phyloP scores from a whole-genome alignment of 2,797 vertebrate species.

The Varecia variegata region DNA sequence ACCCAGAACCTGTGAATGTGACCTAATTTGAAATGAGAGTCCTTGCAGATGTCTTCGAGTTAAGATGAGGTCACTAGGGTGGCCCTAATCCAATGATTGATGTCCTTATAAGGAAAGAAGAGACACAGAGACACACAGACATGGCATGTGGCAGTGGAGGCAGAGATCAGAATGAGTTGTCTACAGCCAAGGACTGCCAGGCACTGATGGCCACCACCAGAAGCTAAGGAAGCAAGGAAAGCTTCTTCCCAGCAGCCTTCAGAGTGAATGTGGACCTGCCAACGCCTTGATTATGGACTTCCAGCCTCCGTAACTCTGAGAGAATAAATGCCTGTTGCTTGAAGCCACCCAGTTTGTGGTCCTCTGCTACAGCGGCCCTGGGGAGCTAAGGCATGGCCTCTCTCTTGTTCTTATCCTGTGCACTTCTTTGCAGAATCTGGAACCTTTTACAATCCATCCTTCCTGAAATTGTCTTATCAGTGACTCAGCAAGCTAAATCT shows the following conservation, averaged over 20 bases:
- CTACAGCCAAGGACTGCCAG: not conserved
- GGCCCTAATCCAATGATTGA: not conserved
- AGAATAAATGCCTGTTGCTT: not conserved
- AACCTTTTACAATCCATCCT: not conserved
- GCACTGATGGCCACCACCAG: not conserved
- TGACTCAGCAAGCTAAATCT: not conserved
- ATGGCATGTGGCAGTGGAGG: rapidly evolving
- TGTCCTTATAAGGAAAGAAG: not conserved
- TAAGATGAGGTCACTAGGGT: not conserved
- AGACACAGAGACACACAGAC: not conserved
- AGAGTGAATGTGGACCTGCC: not conserved
- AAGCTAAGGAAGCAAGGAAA: not conserved
- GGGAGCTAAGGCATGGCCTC: not conserved
- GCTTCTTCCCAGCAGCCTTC: not conserved
- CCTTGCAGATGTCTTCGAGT: not conserved
- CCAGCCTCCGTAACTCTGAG: not conserved
- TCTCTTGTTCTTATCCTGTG: not conserved
- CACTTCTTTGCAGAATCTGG: not conserved
- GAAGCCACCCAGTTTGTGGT: not conserved
- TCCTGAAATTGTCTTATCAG: not conserved
- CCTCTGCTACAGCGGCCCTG: not conserved
- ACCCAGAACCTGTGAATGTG: not conserved
- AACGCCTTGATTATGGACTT: not conserved
- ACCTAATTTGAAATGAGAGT: not conserved
- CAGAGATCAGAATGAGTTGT: not conserved